Conservation (phyloP, 2,113 vertebrate genomes). For the Indri indri region DNA sequence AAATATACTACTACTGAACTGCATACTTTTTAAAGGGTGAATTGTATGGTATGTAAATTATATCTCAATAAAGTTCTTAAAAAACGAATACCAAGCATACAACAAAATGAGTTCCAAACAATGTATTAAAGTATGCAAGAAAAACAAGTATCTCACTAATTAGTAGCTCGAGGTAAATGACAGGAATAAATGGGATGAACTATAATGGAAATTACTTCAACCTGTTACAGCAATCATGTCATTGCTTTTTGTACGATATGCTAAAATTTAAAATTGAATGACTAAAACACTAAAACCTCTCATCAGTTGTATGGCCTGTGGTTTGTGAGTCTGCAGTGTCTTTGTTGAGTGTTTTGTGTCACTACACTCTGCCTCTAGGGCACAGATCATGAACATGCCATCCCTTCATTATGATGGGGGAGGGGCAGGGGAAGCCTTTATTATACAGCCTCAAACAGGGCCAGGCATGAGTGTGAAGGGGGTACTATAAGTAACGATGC, state of each 20-base stretch:
- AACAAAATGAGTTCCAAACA: neutral
- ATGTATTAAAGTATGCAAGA: neutral
- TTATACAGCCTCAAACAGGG: neutral
- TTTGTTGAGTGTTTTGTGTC: neutral
- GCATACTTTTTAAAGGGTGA: neutral
- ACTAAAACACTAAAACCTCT: neutral
- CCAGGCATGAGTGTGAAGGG: rapidly evolving
- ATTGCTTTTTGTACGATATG: neutral
- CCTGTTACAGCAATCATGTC: neutral
- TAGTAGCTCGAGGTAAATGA: neutral
- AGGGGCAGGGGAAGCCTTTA: rapidly evolving
- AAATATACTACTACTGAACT: neutral
- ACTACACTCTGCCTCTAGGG: too few relatives aligned
- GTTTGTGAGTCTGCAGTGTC: neutral
- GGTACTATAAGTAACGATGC: neutral
- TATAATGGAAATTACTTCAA: neutral
- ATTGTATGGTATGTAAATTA: neutral
- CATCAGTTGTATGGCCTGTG: neutral
- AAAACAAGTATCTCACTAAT: neutral
- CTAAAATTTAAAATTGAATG: neutral
- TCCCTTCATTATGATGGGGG: too few relatives aligned
- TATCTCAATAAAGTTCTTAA: neutral
- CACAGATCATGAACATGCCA: rapidly evolving
- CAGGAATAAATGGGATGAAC: neutral
- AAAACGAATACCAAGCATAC: neutral